Conservation (phyloP, 1,140 invertebrate genomes). For the Lutraria rhynchaena region DNA sequence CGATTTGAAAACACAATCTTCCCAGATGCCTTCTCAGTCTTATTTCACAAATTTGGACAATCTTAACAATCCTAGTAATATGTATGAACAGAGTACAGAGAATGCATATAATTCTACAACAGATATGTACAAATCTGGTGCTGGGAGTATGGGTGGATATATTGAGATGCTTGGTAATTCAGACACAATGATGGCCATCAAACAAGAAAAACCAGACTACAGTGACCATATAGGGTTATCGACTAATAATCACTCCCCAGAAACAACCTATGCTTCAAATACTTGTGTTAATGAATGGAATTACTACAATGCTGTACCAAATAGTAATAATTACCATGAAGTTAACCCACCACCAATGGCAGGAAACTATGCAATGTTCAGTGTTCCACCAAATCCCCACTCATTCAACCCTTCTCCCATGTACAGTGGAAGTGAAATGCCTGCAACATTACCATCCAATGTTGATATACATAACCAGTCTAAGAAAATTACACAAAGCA, state of each 20-base stretch:
- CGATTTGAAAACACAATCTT: conserved; percentile 17
- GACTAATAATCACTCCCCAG: conserved; percentile 4
- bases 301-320: conserved; percentile 35
- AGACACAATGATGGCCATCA: conserved; percentile 33
- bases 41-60: conserved; percentile 33
- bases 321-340: conserved; percentile 3
- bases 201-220: conserved; percentile 47
- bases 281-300: conserved; percentile 48
- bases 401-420: too few species aligned
- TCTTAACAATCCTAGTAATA: conserved; percentile 17
- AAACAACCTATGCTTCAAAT: conserved; percentile 26
- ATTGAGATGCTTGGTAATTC: conserved; percentile 45
- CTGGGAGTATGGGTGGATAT: conserved; percentile 19
- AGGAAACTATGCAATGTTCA: too few species aligned
- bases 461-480: conserved; percentile 53
- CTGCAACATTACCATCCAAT: conserved; percentile 16
- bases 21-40: conserved; percentile 30
- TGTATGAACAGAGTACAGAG: conserved; percentile 5
- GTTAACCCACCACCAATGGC: too few species aligned
- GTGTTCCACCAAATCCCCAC: too few species aligned
- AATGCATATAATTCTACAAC: not conserved
- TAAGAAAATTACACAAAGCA: conserved; percentile 53
- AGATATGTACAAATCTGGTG: conserved; percentile 39
- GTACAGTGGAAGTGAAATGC: too few species aligned
- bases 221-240: conserved; percentile 9